phyloP scores from a whole-genome alignment of 2,113 vertebrate species.

The Rallus limicola region DNA sequence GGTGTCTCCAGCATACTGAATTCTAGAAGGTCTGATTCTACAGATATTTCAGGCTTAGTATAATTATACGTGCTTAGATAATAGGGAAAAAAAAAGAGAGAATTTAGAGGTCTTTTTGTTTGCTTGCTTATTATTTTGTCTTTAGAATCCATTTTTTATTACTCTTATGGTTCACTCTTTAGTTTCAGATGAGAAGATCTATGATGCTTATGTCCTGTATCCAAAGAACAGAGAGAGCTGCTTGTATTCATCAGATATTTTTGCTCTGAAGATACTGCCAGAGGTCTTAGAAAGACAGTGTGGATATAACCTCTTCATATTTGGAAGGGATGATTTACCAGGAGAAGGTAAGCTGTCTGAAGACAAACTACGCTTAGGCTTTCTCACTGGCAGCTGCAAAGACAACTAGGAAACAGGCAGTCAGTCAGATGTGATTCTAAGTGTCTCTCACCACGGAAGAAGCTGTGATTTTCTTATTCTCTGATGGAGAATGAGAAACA shows the following conservation, averaged over 20 bases:
- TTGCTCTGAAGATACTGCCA: slow-evolving; percentile 85
- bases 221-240: slow-evolving; percentile 71
- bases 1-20: not conserved
- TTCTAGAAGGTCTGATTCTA: not conserved
- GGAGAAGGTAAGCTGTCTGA: slow-evolving; percentile 82
- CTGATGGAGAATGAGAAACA: not conserved
- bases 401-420: not conserved
- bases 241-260: slow-evolving; percentile 68
- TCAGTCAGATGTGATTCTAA: not conserved
- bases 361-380: not conserved
- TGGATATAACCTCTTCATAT: slow-evolving; percentile 90
- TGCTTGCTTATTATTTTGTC: not conserved
- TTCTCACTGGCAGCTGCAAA: not conserved
- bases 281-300: slow-evolving; percentile 87
- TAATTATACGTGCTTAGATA: not conserved
- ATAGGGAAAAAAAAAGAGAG: not conserved
- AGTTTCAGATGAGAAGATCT: slow-evolving; percentile 89
- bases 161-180: not conserved
- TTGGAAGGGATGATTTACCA: slow-evolving; percentile 84
- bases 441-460: not conserved
- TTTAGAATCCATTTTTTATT: not conserved
- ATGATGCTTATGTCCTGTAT: slow-evolving; percentile 91
- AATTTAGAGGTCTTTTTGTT: not conserved
- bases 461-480: not conserved
- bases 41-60: not conserved